Evolutionary conservation across 2,888 invertebrate genomes (phyloP), one percentile per base, ranked within the genome.

Genomic region (Dinocampus coccinellae): DNA sequence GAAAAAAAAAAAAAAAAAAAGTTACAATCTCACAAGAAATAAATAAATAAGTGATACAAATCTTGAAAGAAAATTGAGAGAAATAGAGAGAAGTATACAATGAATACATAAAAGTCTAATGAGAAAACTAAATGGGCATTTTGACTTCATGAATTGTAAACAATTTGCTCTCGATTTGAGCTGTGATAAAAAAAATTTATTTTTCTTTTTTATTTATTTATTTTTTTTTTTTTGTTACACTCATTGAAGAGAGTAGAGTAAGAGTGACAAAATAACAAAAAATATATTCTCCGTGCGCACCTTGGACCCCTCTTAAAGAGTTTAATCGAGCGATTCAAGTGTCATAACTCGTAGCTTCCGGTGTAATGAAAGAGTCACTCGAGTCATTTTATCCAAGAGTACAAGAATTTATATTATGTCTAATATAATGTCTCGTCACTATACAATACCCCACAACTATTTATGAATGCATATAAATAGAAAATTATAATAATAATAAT

Each of bases 341-440:
- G 83, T 85, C 82, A 84, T 84, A 85, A 86, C 82, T 85, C 83
- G 84, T 79, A 78, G 78, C 80, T 85, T 86, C 86, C 85, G 85
- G 84, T 82, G 80, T 36, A 47, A 57, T 36, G 60, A 61, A 36
- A 62, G 52, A 47, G 64, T 61, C 22, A 57, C 67, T 61, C 61
- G 26, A 69, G 62, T 42, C 52, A 36, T 58, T 20, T 62, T 61
- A 74, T 73, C 71, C 78, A 76, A 78, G 76, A 78, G 73, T 80
- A 79, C 80, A 77, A 77, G 78, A 73, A 77, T 62, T 57, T 39
- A 63, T 47, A 61, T 55, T 29, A 20, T 24, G 62, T 67, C 63
- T 66, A 47, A 55, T 42, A 22, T 42, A 33, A 34, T 26, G 29
- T 60, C 53, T 33, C 24, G 62, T 52, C 24, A 26, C 36, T 22